phyloP scores from a whole-genome alignment of 2,113 vertebrate species.

The Cheirogaleus medius region DNA sequence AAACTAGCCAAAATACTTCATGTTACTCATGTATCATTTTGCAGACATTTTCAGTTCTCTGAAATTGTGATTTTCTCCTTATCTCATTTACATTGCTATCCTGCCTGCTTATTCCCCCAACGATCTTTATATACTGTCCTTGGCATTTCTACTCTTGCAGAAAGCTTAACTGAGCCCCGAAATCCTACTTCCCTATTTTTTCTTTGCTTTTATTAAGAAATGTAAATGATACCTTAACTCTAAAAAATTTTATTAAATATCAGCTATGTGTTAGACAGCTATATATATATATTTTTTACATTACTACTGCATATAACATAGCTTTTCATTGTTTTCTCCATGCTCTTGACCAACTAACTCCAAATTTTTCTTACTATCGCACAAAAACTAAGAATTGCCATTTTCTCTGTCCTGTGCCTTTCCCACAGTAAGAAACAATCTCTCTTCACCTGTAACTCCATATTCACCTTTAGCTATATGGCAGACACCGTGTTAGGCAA shows the following conservation, averaged over 20 bases:
- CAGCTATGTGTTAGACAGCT: neutral
- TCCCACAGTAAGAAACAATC: neutral
- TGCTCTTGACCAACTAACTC: neutral
- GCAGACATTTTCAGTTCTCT: neutral
- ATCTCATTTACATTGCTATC: neutral
- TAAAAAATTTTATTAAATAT: neutral
- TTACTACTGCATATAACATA: neutral
- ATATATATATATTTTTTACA: neutral
- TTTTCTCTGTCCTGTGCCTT: neutral
- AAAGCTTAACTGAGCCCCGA: neutral
- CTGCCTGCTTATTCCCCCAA: neutral
- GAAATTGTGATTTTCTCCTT: neutral
- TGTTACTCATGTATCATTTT: neutral
- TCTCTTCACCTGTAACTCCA: neutral
- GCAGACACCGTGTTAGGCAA: neutral
- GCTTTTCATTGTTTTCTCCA: neutral
- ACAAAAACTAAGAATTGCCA: neutral
- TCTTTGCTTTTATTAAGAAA: constrained; percentile 42
- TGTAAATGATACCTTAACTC: neutral
- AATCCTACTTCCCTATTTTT: neutral
- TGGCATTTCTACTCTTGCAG: neutral
- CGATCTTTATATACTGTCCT: neutral
- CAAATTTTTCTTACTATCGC: neutral
- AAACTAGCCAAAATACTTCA: neutral
- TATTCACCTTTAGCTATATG: neutral